These are phyloP conservation scores for Xenops minutus DNA, from an alignment of 2,797 vertebrate species.

Conservation along the genomic window DNA sequence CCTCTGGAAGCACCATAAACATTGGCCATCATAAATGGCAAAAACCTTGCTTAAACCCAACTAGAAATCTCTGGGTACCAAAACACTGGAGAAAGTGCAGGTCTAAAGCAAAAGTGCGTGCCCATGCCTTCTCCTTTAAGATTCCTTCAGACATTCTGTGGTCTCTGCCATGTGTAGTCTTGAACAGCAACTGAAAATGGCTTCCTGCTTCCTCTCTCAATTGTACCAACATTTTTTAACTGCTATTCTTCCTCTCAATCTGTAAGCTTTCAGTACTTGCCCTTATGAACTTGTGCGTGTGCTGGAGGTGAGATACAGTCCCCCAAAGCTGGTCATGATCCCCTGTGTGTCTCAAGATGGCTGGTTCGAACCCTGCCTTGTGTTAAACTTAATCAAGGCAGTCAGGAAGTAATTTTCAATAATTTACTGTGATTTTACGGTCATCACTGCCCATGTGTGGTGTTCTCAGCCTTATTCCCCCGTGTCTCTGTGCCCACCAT, in stretches of 20 bases:
- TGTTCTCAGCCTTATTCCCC: neutral
- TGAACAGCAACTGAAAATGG: neutral
- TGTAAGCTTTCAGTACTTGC: neutral
- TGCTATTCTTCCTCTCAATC: accelerated
- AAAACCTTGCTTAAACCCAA: neutral
- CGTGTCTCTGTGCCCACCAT: accelerated
- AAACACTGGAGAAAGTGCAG: neutral
- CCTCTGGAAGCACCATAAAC: neutral
- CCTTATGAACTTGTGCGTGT: neutral
- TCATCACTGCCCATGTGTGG: neutral
- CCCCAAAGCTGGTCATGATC: neutral
- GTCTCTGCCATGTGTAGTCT: neutral
- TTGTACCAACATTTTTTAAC: neutral
- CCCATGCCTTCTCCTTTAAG: neutral
- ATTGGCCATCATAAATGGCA: neutral
- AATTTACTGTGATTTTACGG: neutral
- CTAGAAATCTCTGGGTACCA: neutral
- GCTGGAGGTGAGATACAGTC: neutral
- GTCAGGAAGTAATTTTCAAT: neutral
- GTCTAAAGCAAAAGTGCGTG: neutral
- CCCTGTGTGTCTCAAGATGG: accelerated
- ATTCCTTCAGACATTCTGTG: neutral
- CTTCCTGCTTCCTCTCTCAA: neutral
- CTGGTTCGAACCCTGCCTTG: neutral
- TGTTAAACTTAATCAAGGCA: neutral